Evolutionary conservation across 2,888 invertebrate species (phyloP).

Genomic region (Lordiphosa fenestrarum): DNA sequence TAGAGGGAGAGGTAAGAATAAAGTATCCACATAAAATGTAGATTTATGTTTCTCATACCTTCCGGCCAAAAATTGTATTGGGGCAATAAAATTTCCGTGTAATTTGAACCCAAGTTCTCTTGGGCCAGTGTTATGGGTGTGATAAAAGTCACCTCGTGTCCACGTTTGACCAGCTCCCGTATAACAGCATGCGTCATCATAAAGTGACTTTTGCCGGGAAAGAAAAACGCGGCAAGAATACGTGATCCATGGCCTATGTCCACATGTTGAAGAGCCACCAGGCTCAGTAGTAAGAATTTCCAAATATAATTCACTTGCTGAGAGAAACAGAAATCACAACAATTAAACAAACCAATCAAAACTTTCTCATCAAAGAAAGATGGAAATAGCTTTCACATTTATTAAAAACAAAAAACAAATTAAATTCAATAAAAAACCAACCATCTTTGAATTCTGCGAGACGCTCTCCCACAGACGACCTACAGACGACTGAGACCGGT

Average conservation of each 20-base stretch:
- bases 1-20: neutral
- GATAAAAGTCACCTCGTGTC: slow-evolving; percentile 79
- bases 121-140: slow-evolving; percentile 61
- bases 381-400: no score
- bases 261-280: slow-evolving; percentile 47
- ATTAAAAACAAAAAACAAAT: no score
- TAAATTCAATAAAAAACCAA: no score
- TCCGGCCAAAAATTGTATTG: slow-evolving; percentile 60
- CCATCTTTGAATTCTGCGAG: no score
- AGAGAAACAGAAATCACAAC: no score
- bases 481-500: no score
- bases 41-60: slow-evolving; percentile 34
- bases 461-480: no score
- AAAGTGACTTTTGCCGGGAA: slow-evolving; percentile 80
- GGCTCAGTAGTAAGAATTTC: slow-evolving; percentile 29
- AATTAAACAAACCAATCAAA: no score
- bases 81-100: slow-evolving; percentile 65
- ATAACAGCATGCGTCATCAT: slow-evolving; percentile 79
- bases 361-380: no score
- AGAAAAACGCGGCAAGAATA: slow-evolving; percentile 80
- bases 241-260: slow-evolving; percentile 55
- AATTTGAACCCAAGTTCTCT: slow-evolving; percentile 61
- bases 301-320: neutral
- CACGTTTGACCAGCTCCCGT: slow-evolving; percentile 78
- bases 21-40: neutral